phyloP scores from a whole-genome alignment of 1,140 invertebrate species.

The Chymomyza costata region DNA sequence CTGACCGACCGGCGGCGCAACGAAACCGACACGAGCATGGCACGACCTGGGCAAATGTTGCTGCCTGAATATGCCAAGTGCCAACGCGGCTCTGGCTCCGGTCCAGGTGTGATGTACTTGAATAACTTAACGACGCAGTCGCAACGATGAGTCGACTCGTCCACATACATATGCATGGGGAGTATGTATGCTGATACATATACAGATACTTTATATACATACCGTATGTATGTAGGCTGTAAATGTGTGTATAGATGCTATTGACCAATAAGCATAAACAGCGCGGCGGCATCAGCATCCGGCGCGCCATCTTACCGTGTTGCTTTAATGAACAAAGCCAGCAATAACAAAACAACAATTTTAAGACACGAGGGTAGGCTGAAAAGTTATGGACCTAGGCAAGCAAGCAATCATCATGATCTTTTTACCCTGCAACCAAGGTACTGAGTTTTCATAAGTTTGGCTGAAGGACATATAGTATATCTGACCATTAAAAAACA shows the following conservation, averaged over 20 bases:
- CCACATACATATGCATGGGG: slow-evolving; percentile 55
- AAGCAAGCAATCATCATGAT: no score
- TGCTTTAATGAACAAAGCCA: slow-evolving; percentile 53
- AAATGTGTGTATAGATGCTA: slow-evolving; percentile 31
- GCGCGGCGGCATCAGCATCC: slow-evolving; percentile 65
- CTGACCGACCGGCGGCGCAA: neutral
- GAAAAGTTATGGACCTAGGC: no score
- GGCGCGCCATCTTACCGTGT: slow-evolving; percentile 63
- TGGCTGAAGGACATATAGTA: no score
- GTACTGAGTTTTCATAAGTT: no score
- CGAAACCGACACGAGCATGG: slow-evolving; percentile 3
- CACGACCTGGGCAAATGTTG: slow-evolving; percentile 26
- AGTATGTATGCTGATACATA: slow-evolving; percentile 7
- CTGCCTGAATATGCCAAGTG: slow-evolving; percentile 7
- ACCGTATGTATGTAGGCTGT: slow-evolving; percentile 10
- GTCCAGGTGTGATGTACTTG: slow-evolving; percentile 71
- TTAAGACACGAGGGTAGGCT: no score
- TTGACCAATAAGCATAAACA: slow-evolving; percentile 73
- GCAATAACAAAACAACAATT: slow-evolving; percentile 9
- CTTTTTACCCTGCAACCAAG: no score
- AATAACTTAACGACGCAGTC: slow-evolving; percentile 69
- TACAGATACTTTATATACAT: no score
- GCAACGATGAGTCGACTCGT: slow-evolving; percentile 33
- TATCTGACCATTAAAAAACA: no score
- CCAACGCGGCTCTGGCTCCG: slow-evolving; percentile 25